phyloP scores from a whole-genome alignment of 2,888 invertebrate species.

The Parapristionchus giblindavisi region DNA sequence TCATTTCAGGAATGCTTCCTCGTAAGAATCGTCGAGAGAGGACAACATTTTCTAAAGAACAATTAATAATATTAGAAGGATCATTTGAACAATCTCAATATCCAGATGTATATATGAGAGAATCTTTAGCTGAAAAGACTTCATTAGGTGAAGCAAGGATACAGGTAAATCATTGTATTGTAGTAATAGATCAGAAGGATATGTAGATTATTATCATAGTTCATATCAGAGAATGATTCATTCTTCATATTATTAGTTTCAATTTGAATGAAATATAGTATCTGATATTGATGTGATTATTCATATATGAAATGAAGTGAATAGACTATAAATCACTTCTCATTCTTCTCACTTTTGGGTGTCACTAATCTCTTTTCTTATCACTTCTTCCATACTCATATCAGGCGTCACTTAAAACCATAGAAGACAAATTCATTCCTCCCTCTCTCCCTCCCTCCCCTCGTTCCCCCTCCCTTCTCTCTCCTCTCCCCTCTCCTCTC shows the following conservation, averaged over 20 bases:
- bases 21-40: constrained; percentile 36
- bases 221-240: too few species aligned
- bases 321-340: constrained; percentile 16
- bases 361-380: constrained; percentile 11
- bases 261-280: too few species aligned
- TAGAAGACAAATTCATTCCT: too few species aligned
- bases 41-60: constrained; percentile 30
- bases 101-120: constrained; percentile 36
- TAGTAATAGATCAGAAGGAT: too few species aligned
- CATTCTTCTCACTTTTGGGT: constrained; percentile 25
- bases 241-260: too few species aligned
- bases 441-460: not conserved
- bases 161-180: too few species aligned
- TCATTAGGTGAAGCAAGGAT: constrained; percentile 11
- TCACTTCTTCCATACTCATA: not conserved
- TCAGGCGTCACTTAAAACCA: not conserved
- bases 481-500: not conserved
- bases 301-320: too few species aligned
- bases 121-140: constrained; percentile 28
- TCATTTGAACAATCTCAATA: constrained; percentile 35
- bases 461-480: not conserved
- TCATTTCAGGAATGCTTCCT: too few species aligned
- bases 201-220: too few species aligned
- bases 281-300: too few species aligned
- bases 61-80: constrained; percentile 25